Evolutionary conservation across 1,140 invertebrate genomes (phyloP).

Genomic region (Lysiphlebus fabarum): DNA sequence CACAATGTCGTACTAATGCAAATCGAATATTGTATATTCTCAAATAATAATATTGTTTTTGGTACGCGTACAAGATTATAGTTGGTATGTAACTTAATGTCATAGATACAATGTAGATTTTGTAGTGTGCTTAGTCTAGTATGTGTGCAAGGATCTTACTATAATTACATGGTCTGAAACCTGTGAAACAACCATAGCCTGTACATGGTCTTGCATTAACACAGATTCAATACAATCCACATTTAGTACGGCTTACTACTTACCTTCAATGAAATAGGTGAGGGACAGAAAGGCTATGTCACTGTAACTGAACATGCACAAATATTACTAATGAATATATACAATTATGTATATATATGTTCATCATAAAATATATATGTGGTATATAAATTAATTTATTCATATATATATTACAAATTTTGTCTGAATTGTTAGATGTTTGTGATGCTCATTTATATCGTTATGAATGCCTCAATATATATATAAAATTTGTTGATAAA

Average conservation of each 20-base stretch:
- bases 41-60: conserved; percentile 7
- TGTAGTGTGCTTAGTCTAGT: background rate
- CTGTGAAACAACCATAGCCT: conserved; percentile 24
- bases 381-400: too few relatives aligned
- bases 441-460: too few relatives aligned
- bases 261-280: conserved; percentile 9
- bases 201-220: conserved; percentile 22
- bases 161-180: conserved; percentile 33
- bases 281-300: background rate
- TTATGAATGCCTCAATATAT: too few relatives aligned
- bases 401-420: too few relatives aligned
- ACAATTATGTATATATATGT: too few relatives aligned
- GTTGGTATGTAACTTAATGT: conserved; percentile 21
- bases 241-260: conserved; percentile 12
- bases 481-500: too few relatives aligned
- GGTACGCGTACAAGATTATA: background rate
- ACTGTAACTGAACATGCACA: too few relatives aligned
- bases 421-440: too few relatives aligned
- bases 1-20: background rate
- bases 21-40: conserved; percentile 11
- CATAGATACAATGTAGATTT: conserved; percentile 21
- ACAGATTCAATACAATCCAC: conserved; percentile 18
- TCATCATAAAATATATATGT: too few relatives aligned
- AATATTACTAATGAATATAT: too few relatives aligned
- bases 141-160: conserved; percentile 20